Evolutionary conservation across 2,113 vertebrate genomes (phyloP), one percentile per base, ranked within the genome.

Genomic region (Rhynchomys soricoides): DNA sequence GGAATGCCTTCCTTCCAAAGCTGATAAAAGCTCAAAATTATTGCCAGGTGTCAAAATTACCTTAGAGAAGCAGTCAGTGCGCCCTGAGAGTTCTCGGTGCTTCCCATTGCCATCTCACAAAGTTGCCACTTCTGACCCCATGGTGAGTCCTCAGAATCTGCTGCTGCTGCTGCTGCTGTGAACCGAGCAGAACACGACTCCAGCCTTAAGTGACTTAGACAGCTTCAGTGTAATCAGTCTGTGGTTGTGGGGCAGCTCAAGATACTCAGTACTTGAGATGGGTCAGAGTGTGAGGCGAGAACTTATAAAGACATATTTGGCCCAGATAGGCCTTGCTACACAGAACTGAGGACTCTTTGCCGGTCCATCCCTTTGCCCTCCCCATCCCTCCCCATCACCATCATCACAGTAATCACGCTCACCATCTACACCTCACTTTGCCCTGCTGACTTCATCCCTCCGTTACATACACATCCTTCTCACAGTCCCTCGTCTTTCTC

Each of bases 321-420:
- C 24, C 19, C 37, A 31, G 7, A 45, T 8, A 40, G 57, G 73
- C 12, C 12, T 57, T 26, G 2, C 43, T 12, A 8, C 21, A 19
- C 7, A 79, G 34, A 34, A 31, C 0, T 5, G 0, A 22, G 43
- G 26, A 91, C 15, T 82, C 45, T 15, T 86, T 26, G 19, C 9
- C 24, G 8, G 5, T 43, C 13, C 57, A 2, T 15, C 40, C 71
- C 40, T 86, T 62, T 64, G 17, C 43, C 17, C 11, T 21, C 43
- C 1, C 50, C 8, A 16, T 37, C 5, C 7, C 13, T 26, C 43
- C 64, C 48, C 48, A 34, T 16, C 13, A 34, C 50, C 29, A 19
- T 17, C 1, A 4, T 8, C 10, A 19, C 0, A 5, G 15, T n/a
- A 29, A 48, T n/a, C 24, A 2, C 1, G 7, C 6, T 1, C 21